phyloP scores from a whole-genome alignment of 2,888 invertebrate species.

The Xanthorhoe designata region DNA sequence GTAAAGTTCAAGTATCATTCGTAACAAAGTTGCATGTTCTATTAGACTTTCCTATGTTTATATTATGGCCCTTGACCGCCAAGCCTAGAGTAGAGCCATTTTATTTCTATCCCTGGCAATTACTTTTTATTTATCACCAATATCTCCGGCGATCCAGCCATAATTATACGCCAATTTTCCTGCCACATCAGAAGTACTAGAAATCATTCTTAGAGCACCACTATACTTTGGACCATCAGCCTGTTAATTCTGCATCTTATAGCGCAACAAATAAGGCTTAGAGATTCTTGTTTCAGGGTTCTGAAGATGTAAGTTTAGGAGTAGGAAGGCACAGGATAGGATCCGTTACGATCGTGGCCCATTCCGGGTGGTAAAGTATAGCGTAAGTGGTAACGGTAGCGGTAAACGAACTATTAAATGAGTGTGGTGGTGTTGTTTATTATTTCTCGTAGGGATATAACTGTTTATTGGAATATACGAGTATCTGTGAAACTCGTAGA shows the following conservation, averaged over 20 bases:
- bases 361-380: conserved; percentile 66
- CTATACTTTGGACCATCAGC: conserved; percentile 19
- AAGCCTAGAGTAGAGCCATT: conserved; percentile 9
- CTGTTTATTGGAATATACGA: conserved; percentile 18
- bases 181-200: conserved; percentile 56
- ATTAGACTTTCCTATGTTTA: not conserved
- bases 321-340: conserved; percentile 38
- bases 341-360: conserved; percentile 60
- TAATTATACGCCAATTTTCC: conserved; percentile 60
- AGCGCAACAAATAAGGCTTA: not conserved
- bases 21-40: no score
- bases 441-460: conserved; percentile 17
- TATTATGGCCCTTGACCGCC: not conserved
- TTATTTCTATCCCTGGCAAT: conserved; percentile 18
- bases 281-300: conserved; percentile 3
- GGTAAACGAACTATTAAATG: conserved; percentile 37
- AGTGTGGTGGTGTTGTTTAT: conserved; percentile 26
- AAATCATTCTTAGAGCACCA: conserved; percentile 48
- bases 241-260: conserved; percentile 38
- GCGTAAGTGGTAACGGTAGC: conserved; percentile 62
- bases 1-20: no score
- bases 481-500: conserved; percentile 7
- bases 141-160: conserved; percentile 44
- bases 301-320: conserved; percentile 11
- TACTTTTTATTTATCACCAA: conserved; percentile 25